phyloP scores from a whole-genome alignment of 2,888 invertebrate species.

The Stratiomys singularior region DNA sequence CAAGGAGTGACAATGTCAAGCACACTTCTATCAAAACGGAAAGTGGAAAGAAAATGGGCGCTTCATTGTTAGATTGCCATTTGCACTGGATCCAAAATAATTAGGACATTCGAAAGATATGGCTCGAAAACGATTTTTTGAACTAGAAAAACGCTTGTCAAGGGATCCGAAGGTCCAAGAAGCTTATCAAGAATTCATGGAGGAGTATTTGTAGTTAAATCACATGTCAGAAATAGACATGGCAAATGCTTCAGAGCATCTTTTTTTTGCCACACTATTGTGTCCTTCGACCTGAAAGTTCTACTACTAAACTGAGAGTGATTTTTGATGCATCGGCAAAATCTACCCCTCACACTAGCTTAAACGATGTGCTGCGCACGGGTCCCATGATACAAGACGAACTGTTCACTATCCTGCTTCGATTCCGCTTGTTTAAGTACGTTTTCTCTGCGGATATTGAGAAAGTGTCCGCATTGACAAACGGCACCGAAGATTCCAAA shows the following conservation, averaged over 20 bases:
- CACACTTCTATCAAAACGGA: neutral
- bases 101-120: conserved; percentile 6
- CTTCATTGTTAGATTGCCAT: conserved; percentile 8
- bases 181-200: neutral
- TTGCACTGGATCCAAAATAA: neutral
- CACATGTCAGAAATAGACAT: neutral
- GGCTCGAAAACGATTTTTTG: neutral
- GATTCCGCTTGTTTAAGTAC: neutral
- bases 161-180: neutral
- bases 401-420: conserved; percentile 2
- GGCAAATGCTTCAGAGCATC: neutral
- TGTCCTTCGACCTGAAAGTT: neutral
- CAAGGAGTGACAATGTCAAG: neutral
- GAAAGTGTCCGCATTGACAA: neutral
- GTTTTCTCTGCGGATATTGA: neutral
- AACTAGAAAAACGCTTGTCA: neutral
- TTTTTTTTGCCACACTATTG: neutral
- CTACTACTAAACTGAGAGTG: neutral
- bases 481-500: conserved; percentile 54
- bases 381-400: conserved; percentile 15
- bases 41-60: neutral
- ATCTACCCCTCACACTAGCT: neutral
- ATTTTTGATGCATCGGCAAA: neutral
- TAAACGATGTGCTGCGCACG: neutral
- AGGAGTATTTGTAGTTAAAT: neutral